Evolutionary conservation across 2,888 invertebrate genomes (phyloP), one percentile per base, ranked within the genome.

Genomic region (Brachynemurus nebulosus): DNA sequence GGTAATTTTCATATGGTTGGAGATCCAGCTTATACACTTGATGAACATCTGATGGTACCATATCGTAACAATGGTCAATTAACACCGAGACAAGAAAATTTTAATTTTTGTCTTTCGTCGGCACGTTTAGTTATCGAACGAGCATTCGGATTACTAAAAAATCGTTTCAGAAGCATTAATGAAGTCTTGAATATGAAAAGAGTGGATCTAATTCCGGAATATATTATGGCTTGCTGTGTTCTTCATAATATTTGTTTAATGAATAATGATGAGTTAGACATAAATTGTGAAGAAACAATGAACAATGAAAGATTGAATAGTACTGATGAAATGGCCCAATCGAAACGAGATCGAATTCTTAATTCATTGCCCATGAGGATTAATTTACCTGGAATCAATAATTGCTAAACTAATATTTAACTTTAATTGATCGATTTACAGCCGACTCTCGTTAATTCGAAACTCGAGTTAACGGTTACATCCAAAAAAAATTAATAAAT

Each of bases 151-250:
- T 39, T 51, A 25, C 41, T 53, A 16, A 54, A 53, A 50, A 48
- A 48, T 37, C 47, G 50, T 18, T 47, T 51, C 50, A 36, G 50
- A 34, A 52, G 51, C 9, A 48, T 52, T 48, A 41, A 53, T 19
- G 45, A 51, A 41, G 50, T 48, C 37, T 30, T 52, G 35, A 49
- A 50, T 38, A 49, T 52, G 50, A 43, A 17, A 16, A 50, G 50
- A 23, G 44, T 52, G 4, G 51, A 53, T 41, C 44, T 50, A 23
- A 54, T 54, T 46, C 44, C 53, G n/a, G 47, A 53, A 21, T 51
- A 51, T 36, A 47, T 52, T 16, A 46, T 52, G 14, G 51, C 52
- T 17, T 55, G 53, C 34, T 54, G 53, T 42, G 52, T 52, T n/a
- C 42, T 55, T 17, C 53, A 53, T 20, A 55, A 53, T 44, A 53